A percentile compares a stretch with the other conserved stretches of the same genome.
Evolutionary conservation across 2,888 invertebrate genomes (phyloP).

Genomic region (Megastigmus dorsalis): DNA sequence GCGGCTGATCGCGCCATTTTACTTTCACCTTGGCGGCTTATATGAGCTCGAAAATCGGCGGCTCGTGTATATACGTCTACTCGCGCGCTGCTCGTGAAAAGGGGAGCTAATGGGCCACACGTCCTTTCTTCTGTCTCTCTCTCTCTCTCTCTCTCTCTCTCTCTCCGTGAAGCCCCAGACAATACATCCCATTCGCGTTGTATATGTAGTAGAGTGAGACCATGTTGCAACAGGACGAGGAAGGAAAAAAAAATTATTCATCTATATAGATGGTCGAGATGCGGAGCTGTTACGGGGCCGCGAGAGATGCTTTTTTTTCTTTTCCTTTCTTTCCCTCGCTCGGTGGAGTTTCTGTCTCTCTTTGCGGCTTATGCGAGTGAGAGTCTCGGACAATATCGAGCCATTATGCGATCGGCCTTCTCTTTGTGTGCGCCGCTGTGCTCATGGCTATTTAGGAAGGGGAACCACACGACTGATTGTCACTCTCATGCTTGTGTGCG

Average conservation of each 20-base stretch:
- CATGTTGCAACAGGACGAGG: too few relatives aligned
- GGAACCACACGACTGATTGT: too few relatives aligned
- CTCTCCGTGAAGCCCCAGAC: not conserved
- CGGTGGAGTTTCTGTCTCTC: not conserved
- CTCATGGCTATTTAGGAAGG: too few relatives aligned
- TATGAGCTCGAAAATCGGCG: constrained; percentile 27
- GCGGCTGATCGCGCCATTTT: constrained; percentile 45
- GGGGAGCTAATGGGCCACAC: constrained; percentile 44
- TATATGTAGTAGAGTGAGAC: too few relatives aligned
- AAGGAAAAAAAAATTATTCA: too few relatives aligned
- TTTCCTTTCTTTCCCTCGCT: not conserved
- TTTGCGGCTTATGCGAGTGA: too few relatives aligned
- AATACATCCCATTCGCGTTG: constrained; percentile 3
- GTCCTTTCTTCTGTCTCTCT: constrained; percentile 18
- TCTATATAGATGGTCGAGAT: too few relatives aligned
- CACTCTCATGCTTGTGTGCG: too few relatives aligned
- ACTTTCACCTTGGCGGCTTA: constrained; percentile 47
- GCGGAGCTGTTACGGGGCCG: too few relatives aligned
- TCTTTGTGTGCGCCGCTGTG: not conserved
- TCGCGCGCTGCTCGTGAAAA: constrained; percentile 22
- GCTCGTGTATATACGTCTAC: not conserved
- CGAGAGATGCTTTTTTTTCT: not conserved
- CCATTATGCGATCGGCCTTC: constrained; percentile 29
- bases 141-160: not conserved
- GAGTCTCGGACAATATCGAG: not conserved